Evolutionary conservation across 1,140 invertebrate genomes (phyloP), one percentile per base, ranked within the genome.

Genomic region (Drosophila trapezifrons): DNA sequence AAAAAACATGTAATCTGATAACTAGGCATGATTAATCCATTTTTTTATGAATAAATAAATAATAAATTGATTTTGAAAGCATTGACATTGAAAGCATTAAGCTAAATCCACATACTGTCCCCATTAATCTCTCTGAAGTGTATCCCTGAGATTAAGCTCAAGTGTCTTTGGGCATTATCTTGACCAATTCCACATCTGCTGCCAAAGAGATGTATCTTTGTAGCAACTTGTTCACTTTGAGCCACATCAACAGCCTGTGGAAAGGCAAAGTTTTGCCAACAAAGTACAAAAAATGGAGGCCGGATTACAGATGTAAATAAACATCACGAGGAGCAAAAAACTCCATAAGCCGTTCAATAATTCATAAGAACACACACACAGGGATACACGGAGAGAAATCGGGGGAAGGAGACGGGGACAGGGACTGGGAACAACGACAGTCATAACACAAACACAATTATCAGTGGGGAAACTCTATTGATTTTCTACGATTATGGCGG

Each of bases 281-380:
- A 65, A 20, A 51, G 32, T 22, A 54, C 51, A 54, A 35, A 56
- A 57, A 60, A 45, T 25, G 43, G 17, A 69, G 46, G n/a, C 51
- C 35, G 65, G 69, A 71, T 71, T 71, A 71, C 51, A 40, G 56
- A 71, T 71, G 70, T 83, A 79, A 82, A 83, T 79, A 82, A 79
- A 78, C 76, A 71, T 62, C 46, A 29, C 56, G 64, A 37, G 63
- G 32, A 43, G n/a, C 43, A 40, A 76, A 56, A 62, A 78, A 82
- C 63, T 65, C 64, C 76, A 49, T 70, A 71, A 70, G 63, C 55
- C 59, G 52, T 79, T 83, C 78, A 84, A 79, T 84, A 84, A 83
- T 83, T 83, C 76, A 83, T 84, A 76, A 63, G 71, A 65, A 52
- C 29, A 55, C 45, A 65, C 43, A 51, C 42, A 67, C 56, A 52